Conservation (phyloP, 2,888 invertebrate species). For the Temnothorax rugatulus region DNA sequence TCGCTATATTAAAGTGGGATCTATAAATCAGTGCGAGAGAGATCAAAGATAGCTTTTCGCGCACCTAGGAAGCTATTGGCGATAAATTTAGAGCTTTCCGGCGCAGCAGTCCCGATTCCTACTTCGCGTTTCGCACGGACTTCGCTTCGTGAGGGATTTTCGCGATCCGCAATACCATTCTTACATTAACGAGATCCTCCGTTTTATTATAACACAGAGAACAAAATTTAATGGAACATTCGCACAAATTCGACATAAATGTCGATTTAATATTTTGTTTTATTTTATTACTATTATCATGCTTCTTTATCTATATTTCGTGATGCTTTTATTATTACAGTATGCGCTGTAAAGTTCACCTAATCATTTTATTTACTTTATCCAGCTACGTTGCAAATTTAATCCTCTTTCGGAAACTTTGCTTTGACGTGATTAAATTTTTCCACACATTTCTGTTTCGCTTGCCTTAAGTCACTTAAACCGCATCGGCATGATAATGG, state of each 20-base stretch:
- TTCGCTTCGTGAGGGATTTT: constrained; percentile 37
- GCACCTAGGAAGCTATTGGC: constrained; percentile 33
- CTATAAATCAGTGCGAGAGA: constrained; percentile 31
- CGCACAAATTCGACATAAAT: neutral
- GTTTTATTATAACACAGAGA: constrained; percentile 15
- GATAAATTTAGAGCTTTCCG: constrained; percentile 49
- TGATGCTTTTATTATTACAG: neutral
- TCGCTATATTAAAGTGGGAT: constrained; percentile 41
- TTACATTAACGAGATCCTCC: constrained; percentile 14
- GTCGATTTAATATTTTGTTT: neutral
- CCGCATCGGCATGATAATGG: constrained; percentile 27
- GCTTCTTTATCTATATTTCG: neutral
- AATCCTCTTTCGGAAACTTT: neutral
- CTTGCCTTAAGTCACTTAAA: constrained; percentile 27
- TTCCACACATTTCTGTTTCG: neutral
- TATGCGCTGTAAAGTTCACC: neutral
- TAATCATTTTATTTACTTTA: neutral
- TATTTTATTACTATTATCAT: neutral
- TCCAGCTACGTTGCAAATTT: neutral
- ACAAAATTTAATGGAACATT: neutral
- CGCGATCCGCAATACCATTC: constrained; percentile 12
- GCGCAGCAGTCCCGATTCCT: constrained; percentile 32
- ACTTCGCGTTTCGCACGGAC: constrained; percentile 7
- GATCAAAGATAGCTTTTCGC: constrained; percentile 49
- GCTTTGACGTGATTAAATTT: constrained; percentile 23